Percentiles rank a stretch among this genome's conserved stretches.
Conservation (phyloP, 2,888 invertebrate genomes). For the Tricholauxania praeusta region DNA sequence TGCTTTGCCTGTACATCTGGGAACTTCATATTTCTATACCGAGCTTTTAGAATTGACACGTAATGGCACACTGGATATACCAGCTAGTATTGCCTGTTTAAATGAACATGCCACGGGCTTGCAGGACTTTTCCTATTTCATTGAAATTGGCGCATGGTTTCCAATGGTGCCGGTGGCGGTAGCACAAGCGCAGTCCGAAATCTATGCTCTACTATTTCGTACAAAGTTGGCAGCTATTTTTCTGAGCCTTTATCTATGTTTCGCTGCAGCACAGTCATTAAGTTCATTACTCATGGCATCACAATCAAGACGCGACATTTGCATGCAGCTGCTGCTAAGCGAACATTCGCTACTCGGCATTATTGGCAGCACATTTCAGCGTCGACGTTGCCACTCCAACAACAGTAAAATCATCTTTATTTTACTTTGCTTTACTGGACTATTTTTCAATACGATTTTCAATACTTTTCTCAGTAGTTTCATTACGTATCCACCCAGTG, state of each 20-base stretch:
- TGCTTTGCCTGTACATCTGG: conserved; percentile 31
- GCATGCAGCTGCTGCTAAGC: no score
- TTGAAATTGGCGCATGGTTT: conserved; percentile 35
- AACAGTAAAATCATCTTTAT: no score
- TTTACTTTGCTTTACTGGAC: not conserved
- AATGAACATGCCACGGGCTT: not conserved
- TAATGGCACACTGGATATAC: no score
- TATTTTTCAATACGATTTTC: not conserved
- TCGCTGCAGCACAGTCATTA: no score
- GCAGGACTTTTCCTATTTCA: conserved; percentile 25
- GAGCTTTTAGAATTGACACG: no score
- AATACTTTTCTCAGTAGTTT: not conserved
- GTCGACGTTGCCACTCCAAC: no score
- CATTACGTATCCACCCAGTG: not conserved
- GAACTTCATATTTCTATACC: conserved; percentile 19
- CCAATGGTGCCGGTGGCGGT: conserved; percentile 34
- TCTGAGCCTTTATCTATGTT: no score
- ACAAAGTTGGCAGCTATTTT: no score
- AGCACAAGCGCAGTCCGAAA: conserved; percentile 11
- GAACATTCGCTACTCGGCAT: not conserved
- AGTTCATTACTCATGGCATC: no score
- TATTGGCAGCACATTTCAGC: not conserved
- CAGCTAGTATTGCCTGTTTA: no score
- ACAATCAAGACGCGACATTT: no score
- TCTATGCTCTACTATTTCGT: conserved; percentile 8